Percentiles rank a stretch among this genome's conserved stretches.
phyloP scores from a whole-genome alignment of 2,888 invertebrate species.

The Neoitamus cyanurus region DNA sequence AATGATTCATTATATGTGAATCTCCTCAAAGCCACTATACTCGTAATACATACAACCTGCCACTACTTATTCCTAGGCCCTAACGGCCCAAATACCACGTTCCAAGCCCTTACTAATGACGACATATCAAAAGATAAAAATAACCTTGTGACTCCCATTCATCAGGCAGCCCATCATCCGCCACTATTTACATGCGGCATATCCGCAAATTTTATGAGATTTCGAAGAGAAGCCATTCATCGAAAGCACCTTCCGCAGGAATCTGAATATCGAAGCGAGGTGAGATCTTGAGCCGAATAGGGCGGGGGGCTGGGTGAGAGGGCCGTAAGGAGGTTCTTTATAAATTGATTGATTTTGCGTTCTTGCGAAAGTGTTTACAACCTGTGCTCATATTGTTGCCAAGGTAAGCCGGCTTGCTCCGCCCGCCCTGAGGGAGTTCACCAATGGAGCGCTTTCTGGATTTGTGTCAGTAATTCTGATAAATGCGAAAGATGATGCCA shows the following conservation, averaged over 20 bases:
- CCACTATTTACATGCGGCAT: background rate
- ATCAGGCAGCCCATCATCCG: background rate
- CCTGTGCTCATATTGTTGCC: background rate
- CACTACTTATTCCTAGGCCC: background rate
- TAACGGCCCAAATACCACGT: background rate
- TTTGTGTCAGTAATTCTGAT: slow-evolving; percentile 46
- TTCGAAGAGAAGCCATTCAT: background rate
- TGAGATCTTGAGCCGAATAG: background rate
- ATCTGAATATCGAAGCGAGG: background rate
- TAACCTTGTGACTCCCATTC: background rate
- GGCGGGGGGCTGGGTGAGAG: background rate
- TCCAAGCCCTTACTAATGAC: background rate
- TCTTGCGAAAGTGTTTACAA: background rate
- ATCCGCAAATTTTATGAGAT: background rate
- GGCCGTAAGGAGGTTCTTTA: background rate
- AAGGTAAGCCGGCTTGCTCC: background rate
- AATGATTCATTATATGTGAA: background rate
- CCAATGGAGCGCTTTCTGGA: slow-evolving; percentile 14
- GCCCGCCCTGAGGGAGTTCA: background rate
- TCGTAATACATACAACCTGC: background rate
- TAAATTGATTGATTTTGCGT: background rate
- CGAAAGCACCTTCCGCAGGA: background rate
- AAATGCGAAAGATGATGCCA: slow-evolving; percentile 33
- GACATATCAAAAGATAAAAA: background rate
- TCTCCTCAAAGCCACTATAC: background rate